Evolutionary conservation across 1,140 invertebrate genomes (phyloP).

Genomic region (Drosophila sproati): DNA sequence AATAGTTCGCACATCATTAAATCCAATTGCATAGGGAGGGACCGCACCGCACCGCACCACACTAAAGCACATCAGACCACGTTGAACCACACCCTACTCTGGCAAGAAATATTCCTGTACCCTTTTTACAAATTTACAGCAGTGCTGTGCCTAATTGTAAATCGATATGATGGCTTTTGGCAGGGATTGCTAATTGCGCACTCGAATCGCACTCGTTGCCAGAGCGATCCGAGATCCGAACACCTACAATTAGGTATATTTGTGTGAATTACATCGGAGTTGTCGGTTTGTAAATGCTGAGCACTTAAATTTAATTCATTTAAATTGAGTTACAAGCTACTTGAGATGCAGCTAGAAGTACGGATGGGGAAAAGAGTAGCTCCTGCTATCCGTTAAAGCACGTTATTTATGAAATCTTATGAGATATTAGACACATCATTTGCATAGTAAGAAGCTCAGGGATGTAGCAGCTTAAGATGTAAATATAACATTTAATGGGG

Average conservation of each 20-base stretch:
- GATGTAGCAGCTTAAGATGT: too few relatives aligned
- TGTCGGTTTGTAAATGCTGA: conserved; percentile 20
- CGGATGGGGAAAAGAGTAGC: too few relatives aligned
- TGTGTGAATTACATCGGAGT: conserved; percentile 46
- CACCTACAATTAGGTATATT: conserved; percentile 36
- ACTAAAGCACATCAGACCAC: background rate
- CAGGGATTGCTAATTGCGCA: conserved; percentile 61
- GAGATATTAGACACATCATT: too few relatives aligned
- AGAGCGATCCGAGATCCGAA: background rate
- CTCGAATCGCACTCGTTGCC: conserved; percentile 17
- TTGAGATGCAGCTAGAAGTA: too few relatives aligned
- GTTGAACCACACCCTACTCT: background rate
- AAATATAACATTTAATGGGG: too few relatives aligned
- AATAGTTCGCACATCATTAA: conserved; percentile 81
- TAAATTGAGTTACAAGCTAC: conserved; percentile 4
- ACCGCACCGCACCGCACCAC: background rate
- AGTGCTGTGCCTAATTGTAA: conserved; percentile 65
- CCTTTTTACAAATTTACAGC: conserved; percentile 25
- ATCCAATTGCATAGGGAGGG: conserved; percentile 61
- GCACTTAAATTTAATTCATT: conserved; percentile 17
- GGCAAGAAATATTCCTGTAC: conserved; percentile 33
- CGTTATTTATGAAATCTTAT: too few relatives aligned
- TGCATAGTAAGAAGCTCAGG: too few relatives aligned
- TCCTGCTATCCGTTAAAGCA: too few relatives aligned
- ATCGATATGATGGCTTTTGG: conserved; percentile 62